Base-by-base conservation (phyloP, 2,113 vertebrate species). In the Rhinolophus sinicus region DNA sequence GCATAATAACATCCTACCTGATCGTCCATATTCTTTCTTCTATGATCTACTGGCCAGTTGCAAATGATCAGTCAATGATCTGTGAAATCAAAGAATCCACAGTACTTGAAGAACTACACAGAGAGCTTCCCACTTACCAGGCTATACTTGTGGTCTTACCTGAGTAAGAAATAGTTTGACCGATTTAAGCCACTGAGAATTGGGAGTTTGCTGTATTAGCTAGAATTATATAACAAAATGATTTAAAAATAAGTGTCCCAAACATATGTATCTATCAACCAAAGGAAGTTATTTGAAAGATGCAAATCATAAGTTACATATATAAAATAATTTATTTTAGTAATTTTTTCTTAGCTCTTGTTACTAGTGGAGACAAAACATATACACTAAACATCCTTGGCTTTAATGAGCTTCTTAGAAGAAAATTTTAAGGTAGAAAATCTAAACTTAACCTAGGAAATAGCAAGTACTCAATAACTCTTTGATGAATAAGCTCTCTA, bases 281-380 rank as follows among this genome's bases (percentile, higher is more conserved):
- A 95, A 33, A 77, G 18, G 73, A 73, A 88, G 6, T 70, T 62
- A 86, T 19, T 40, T 84, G 50, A 93, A 95, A 84, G 24, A 75
- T 5, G 11, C 13, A 87, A 88, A 54, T 89, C 92, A 64, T 24
- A 67, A 67, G 12, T 64, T 47, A 22, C n/a, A 70, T 40, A 40
- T 54, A 40, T 33, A 92, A 69, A 96, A 81, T 91, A 70, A 62
- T 70, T 88, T 73, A 70, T 76, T 89, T 82, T 60, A 82, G 72
- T 89, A 81, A 83, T 44, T 87, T 14, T 90, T 75, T 83, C 11
- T 90, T 44, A 87, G 38, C 5, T 75, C 5, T 76, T 85, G 30
- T 88, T 88, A 95, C 86, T 40, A 86, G 26, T 9, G 84, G 60
- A 86, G 19, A 56, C 75, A 6, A 70, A 90, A 91, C 64, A 81